phyloP scores from a whole-genome alignment of 2,797 vertebrate genomes.

The Acrocephalus scirpaceus region DNA sequence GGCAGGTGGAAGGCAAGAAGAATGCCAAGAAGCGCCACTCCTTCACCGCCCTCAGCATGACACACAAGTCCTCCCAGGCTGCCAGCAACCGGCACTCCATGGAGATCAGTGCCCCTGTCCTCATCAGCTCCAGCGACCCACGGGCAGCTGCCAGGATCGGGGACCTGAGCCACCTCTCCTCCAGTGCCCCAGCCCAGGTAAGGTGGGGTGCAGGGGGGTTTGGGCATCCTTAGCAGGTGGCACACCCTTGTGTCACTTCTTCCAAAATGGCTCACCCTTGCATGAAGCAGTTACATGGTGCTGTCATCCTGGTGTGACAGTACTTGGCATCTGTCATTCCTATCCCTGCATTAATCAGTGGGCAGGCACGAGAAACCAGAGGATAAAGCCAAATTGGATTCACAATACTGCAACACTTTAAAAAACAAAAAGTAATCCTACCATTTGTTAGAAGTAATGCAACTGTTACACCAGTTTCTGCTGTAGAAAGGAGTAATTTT shows the following conservation, averaged over 20 bases:
- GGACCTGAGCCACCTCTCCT: constrained; percentile 83
- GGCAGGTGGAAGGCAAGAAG: constrained; percentile 91
- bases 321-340: neutral
- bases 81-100: constrained; percentile 96
- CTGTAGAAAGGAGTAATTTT: neutral
- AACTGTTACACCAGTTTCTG: neutral
- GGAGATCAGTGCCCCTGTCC: constrained; percentile 96
- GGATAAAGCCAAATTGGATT: neutral
- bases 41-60: constrained; percentile 95
- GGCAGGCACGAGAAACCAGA: fast-evolving
- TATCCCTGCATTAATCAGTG: neutral
- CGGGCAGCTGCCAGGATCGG: constrained; percentile 90
- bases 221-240: neutral
- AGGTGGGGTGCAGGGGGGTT: neutral
- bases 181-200: constrained; percentile 85
- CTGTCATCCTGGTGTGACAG: fast-evolving
- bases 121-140: constrained; percentile 97
- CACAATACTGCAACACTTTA: neutral
- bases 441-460: neutral
- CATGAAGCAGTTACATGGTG: fast-evolving
- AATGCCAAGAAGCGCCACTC: constrained; percentile 98
- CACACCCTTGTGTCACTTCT: fast-evolving
- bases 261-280: neutral
- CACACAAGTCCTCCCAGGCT: constrained; percentile 89
- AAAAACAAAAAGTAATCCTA: neutral